A percentile compares a stretch with the other conserved stretches of the same genome.
Evolutionary conservation across 1,140 invertebrate genomes (phyloP).

Genomic region (Chrysoperla carnea): DNA sequence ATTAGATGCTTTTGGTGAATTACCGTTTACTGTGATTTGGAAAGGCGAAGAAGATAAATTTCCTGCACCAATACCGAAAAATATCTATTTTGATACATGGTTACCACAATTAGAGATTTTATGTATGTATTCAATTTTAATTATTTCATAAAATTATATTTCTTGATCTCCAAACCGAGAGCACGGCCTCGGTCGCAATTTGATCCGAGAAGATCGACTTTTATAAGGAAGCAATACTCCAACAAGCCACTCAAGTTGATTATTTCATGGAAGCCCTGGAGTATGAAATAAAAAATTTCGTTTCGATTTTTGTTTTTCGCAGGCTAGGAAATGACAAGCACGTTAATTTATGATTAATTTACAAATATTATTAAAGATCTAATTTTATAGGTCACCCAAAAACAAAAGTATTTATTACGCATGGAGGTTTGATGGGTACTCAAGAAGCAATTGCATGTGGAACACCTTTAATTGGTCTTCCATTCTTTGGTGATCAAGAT

Average conservation of each 20-base stretch:
- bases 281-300: too few species aligned
- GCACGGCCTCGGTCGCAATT: too few species aligned
- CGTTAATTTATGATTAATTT: too few species aligned
- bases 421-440: constrained; percentile 44
- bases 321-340: too few species aligned
- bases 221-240: too few species aligned
- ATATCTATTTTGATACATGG: constrained; percentile 46
- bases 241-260: too few species aligned
- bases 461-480: constrained; percentile 43
- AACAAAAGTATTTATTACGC: constrained; percentile 39
- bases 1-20: constrained; percentile 32
- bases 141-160: too few species aligned
- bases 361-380: too few species aligned
- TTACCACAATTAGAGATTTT: constrained; percentile 51
- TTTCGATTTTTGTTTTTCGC: too few species aligned
- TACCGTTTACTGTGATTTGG: constrained; percentile 48
- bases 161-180: too few species aligned
- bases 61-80: constrained; percentile 31
- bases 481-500: constrained; percentile 39
- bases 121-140: constrained; percentile 21
- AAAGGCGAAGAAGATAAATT: constrained; percentile 48
- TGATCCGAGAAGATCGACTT: too few species aligned
- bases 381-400: constrained; percentile 20
- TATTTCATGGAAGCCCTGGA: too few species aligned
- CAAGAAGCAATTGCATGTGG: constrained; percentile 44